Conservation (phyloP, 2,888 invertebrate species). For the Harpalus rufipes region DNA sequence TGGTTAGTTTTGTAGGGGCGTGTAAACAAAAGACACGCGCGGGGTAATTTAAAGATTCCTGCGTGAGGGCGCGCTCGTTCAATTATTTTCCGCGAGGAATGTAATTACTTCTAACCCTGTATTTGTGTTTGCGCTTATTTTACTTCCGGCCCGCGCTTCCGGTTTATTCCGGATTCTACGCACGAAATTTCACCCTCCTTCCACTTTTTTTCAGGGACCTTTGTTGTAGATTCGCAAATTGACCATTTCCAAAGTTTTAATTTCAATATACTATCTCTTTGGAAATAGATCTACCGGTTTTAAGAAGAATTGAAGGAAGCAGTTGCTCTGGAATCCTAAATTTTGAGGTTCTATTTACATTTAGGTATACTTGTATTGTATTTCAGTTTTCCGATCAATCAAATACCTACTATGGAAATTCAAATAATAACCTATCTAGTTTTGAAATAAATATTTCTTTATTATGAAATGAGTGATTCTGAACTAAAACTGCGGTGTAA, state of each 20-base stretch:
- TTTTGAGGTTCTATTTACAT: no score
- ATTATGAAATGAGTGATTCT: no score
- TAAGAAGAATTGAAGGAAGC: no score
- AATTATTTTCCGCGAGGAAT: constrained; percentile 56
- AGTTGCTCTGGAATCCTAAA: no score
- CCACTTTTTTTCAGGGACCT: background rate
- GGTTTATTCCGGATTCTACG: constrained; percentile 55
- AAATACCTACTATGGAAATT: no score
- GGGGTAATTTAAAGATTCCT: constrained; percentile 34
- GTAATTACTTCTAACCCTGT: constrained; percentile 57
- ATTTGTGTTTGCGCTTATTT: constrained; percentile 62
- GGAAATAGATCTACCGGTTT: no score
- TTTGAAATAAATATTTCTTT: no score
- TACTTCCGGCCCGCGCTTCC: constrained; percentile 27
- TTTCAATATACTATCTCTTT: no score
- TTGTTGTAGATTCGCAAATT: background rate
- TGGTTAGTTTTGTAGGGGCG: background rate
- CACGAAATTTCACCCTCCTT: constrained; percentile 5
- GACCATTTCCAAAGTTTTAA: background rate
- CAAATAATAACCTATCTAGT: no score
- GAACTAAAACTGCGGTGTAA: no score
- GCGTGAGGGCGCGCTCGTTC: constrained; percentile 38
- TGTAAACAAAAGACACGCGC: constrained; percentile 25
- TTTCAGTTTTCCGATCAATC: no score
- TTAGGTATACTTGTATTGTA: no score